These are phyloP conservation scores for Alectura lathami DNA, from an alignment of 2,113 vertebrate species.

Conservation along the genomic window DNA sequence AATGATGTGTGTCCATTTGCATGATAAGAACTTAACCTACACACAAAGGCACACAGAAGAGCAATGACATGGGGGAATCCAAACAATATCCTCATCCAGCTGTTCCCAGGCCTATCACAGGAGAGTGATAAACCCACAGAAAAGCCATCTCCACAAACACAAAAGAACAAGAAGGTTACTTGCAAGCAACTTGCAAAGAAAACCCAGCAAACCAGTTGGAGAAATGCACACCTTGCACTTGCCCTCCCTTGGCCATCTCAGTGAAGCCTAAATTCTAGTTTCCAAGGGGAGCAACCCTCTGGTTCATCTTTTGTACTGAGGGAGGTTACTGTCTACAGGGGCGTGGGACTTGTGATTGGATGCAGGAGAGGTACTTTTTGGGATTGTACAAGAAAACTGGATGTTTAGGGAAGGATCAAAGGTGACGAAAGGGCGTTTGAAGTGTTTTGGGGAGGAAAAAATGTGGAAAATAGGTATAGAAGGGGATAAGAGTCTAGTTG, in stretches of 20 bases:
- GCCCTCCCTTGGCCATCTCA: background rate
- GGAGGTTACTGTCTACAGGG: background rate
- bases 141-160: background rate
- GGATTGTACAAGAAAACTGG: background rate
- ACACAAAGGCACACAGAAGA: background rate
- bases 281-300: background rate
- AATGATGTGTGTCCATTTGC: background rate
- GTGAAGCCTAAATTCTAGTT: background rate
- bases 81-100: background rate
- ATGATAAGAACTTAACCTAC: background rate
- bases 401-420: background rate
- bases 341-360: background rate
- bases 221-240: background rate
- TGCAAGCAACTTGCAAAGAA: background rate
- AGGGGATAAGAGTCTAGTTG: background rate
- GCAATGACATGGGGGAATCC: accelerated
- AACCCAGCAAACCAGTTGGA: background rate
- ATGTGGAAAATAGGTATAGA: background rate
- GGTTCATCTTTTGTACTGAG: background rate
- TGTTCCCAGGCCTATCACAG: background rate
- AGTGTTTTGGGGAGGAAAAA: background rate
- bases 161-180: background rate
- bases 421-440: background rate
- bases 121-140: background rate
- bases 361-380: background rate